Base-by-base conservation (phyloP, 1,140 invertebrate species). In the Odontomachus brunneus region DNA sequence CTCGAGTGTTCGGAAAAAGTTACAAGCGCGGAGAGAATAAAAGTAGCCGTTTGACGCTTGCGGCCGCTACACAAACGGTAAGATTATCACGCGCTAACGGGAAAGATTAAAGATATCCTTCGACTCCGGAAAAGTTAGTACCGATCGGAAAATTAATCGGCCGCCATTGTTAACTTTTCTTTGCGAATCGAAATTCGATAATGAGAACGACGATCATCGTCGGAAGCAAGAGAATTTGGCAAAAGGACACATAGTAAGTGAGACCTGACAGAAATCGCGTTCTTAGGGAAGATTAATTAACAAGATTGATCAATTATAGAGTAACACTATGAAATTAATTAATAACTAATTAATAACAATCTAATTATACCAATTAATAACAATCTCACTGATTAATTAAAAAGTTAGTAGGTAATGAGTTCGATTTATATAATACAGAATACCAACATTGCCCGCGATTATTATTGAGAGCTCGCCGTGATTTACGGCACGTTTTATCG, bases 111-210 rank as follows among this genome's bases (percentile, higher is more conserved):
- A 24, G 19, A 55, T 44, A 3, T 24, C 19, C 67, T 76, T 53
- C 15, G 4, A 53, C 11, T 67, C 1, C 26, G 17, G 7, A 38
- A 5, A 76, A 38, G 11, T 66, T 5, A 78, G 55, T 55, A 67
- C 17, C 14, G 17, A 55, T 57, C 1, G 17, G 29, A 29, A 66
- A 66, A 78, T 67, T 78, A 78, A 78, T 78, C 19, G 11, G 15
- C 0, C 60, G 12, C n/a, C 49, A 15, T 67, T 24, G 3, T 67
- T n/a, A 78, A 67, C 29, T 76, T 78, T 53, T n/a, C 19, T 33
- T 67, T 67, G 53, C 44, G 11, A 73, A 73, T 65, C n/a, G 44
- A 19, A 67, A 67, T 29, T 19, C 33, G 22, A 67, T 55, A 78
- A 44, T 67, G 17, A 78, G 59, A 22, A 24, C 14, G 22, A 72